These are phyloP conservation scores for Tachina lurida DNA, from an alignment of 2,888 invertebrate species.

Conservation along the genomic window DNA sequence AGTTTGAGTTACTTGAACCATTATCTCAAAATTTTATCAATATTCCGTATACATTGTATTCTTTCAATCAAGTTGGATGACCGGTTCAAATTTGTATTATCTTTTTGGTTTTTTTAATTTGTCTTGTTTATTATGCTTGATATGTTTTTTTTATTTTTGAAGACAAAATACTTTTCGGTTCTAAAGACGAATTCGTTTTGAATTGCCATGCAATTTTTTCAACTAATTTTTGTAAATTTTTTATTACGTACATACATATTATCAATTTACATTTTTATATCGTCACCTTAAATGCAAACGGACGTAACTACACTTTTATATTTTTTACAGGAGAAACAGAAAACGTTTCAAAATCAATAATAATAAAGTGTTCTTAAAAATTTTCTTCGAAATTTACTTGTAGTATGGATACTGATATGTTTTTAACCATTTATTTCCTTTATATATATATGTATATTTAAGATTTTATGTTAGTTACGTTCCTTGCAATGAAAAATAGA, in stretches of 20 bases:
- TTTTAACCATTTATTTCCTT: no score
- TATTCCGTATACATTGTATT: neutral
- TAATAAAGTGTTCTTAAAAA: no score
- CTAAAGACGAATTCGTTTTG: conserved; percentile 44
- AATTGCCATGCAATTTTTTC: conserved; percentile 3
- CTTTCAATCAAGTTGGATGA: conserved; percentile 43
- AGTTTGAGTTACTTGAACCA: conserved; percentile 82
- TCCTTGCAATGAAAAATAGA: no score
- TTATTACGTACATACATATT: neutral
- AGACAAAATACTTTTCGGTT: conserved; percentile 19
- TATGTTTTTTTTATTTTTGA: neutral
- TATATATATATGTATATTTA: no score
- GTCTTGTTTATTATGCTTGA: neutral
- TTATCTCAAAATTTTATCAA: conserved; percentile 66
- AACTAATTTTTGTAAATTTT: conserved; percentile 9
- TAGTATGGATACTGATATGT: no score
- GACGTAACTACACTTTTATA: no score
- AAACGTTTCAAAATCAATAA: no score
- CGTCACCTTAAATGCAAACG: no score
- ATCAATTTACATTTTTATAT: no score
- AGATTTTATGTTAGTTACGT: no score
- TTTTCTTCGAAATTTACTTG: no score
- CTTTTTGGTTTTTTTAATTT: neutral
- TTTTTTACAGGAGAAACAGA: no score
- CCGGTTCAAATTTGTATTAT: conserved; percentile 28